These are phyloP conservation scores for Pollenia amentaria DNA, from an alignment of 2,888 invertebrate genomes.

Conservation along the genomic window DNA sequence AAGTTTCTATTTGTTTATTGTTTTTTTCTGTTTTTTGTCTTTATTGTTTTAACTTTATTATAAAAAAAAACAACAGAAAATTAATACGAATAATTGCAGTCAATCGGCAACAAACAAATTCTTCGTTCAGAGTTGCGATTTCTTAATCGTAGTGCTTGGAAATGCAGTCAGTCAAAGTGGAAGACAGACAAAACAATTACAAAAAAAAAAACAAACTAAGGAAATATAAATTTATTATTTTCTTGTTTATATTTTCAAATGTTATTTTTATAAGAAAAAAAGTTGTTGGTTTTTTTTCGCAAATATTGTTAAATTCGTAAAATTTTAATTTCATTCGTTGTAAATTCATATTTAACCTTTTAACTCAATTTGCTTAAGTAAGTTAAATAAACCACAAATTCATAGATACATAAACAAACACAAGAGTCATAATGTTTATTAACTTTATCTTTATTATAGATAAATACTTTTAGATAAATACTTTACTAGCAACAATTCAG, in stretches of 20 bases:
- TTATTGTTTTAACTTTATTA: conserved; percentile 26
- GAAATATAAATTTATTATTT: conserved; percentile 64
- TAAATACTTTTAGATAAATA: too few relatives aligned
- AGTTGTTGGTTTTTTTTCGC: conserved; percentile 27
- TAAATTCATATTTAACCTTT: conserved; percentile 66
- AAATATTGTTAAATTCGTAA: conserved; percentile 26
- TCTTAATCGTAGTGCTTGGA: conserved; percentile 62
- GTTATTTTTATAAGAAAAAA: conserved; percentile 3
- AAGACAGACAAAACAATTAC: conserved; percentile 21
- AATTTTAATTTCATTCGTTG: background rate
- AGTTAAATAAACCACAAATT: conserved; percentile 28
- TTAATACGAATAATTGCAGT: conserved; percentile 24
- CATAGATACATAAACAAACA: background rate
- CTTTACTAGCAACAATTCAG: background rate
- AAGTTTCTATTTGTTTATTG: conserved; percentile 29
- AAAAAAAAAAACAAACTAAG: conserved; percentile 31
- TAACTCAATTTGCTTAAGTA: conserved; percentile 51
- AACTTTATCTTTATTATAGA: too few relatives aligned
- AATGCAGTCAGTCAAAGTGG: conserved; percentile 41
- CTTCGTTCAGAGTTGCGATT: conserved; percentile 56
- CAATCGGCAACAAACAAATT: conserved; percentile 31
- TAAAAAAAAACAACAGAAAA: conserved; percentile 8
- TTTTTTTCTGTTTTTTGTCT: conserved; percentile 26
- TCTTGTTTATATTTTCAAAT: conserved; percentile 7
- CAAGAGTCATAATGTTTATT: too few relatives aligned